Conservation (phyloP, 1,140 invertebrate genomes). For the Scylla paramamosain region DNA sequence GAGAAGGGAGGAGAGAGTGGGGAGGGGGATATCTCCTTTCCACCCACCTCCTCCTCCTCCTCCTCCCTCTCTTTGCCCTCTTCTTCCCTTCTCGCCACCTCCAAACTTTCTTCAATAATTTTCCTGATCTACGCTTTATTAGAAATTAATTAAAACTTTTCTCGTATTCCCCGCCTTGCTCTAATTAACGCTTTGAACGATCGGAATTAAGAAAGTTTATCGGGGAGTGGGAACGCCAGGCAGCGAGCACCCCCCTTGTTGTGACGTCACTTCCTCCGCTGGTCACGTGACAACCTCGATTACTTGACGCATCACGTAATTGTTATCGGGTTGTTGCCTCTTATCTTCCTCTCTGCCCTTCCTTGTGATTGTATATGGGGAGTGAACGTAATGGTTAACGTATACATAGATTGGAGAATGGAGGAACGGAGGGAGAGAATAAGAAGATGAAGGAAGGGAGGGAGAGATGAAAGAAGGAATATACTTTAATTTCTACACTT, state of each 20-base stretch:
- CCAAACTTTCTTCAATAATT: constrained; percentile 5
- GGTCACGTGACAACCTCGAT: background rate
- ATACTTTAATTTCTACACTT: too few species aligned
- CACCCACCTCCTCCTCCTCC: background rate
- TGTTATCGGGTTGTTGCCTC: too few species aligned
- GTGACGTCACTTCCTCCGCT: background rate
- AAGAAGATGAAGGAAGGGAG: too few species aligned
- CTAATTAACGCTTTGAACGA: constrained; percentile 13
- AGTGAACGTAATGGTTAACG: too few species aligned
- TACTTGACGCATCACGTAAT: background rate
- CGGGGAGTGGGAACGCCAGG: background rate
- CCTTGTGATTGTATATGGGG: too few species aligned
- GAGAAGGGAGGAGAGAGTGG: too few species aligned
- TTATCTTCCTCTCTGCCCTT: too few species aligned
- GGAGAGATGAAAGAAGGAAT: too few species aligned
- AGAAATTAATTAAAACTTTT: constrained; percentile 25
- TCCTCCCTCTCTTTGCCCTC: background rate
- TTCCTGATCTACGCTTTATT: constrained; percentile 4
- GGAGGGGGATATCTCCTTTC: background rate
- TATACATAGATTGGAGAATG: too few species aligned
- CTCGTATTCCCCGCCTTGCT: background rate
- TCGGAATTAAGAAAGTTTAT: constrained; percentile 3
- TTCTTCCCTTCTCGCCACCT: background rate
- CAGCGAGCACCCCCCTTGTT: background rate
- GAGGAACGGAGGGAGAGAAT: too few species aligned